Evolutionary conservation across 2,797 vertebrate genomes (phyloP).

Genomic region (Pangasius djambal): DNA sequence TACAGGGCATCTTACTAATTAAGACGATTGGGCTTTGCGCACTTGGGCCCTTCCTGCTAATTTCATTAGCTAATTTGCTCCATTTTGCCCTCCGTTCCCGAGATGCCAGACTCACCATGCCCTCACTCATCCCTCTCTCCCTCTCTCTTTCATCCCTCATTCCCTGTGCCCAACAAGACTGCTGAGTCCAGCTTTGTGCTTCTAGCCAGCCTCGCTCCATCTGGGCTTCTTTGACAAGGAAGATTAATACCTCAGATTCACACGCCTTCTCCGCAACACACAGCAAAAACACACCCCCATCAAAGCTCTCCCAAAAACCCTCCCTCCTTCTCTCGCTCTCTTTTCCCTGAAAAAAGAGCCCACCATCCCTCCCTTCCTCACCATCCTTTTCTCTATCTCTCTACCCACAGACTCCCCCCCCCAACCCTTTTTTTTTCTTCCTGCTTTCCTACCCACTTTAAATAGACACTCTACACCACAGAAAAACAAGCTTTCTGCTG

Average conservation of each 20-base stretch:
- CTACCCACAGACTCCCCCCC: neutral
- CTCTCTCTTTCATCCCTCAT: slow-evolving; percentile 55
- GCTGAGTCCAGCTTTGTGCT: slow-evolving; percentile 98
- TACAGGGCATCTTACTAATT: slow-evolving; percentile 79
- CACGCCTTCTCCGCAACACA: slow-evolving; percentile 45
- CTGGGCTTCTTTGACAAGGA: slow-evolving; percentile 96
- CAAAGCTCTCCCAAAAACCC: slow-evolving; percentile 46
- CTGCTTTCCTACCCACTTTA: slow-evolving; percentile 67
- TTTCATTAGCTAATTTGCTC: slow-evolving; percentile 83
- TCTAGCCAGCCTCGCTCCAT: slow-evolving; percentile 93
- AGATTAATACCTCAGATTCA: slow-evolving; percentile 92
- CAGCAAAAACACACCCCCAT: slow-evolving; percentile 48
- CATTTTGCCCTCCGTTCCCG: slow-evolving; percentile 30
- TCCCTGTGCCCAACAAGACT: slow-evolving; percentile 76
- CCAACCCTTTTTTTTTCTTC: slow-evolving; percentile 42
- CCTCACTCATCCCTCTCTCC: slow-evolving; percentile 59
- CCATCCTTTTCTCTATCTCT: slow-evolving; percentile 42
- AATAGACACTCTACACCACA: slow-evolving; percentile 84
- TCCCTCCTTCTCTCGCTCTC: slow-evolving; percentile 44
- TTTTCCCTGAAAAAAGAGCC: slow-evolving; percentile 64
- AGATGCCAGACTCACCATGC: slow-evolving; percentile 42
- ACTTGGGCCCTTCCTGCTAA: slow-evolving; percentile 72
- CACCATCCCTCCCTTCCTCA: slow-evolving; percentile 51
- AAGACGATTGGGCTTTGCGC: slow-evolving; percentile 77
- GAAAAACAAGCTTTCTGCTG: slow-evolving; percentile 91